phyloP scores from a whole-genome alignment of 2,797 vertebrate species.

The Basileuterus tristriatus region DNA sequence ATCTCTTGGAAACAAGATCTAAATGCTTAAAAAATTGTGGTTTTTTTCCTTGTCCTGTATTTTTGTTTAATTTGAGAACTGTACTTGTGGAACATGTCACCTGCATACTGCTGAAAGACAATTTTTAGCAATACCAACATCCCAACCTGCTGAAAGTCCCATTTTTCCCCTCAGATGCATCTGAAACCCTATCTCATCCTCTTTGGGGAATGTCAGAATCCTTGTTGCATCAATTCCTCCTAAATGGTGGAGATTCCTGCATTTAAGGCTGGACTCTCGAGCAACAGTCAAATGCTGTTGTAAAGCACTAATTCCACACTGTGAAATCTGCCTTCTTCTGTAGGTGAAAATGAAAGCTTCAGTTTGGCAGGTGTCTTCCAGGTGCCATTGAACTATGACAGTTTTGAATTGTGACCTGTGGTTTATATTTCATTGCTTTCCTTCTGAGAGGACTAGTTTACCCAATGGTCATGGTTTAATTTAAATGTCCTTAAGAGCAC shows the following conservation, averaged over 20 bases:
- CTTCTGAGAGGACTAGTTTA: background rate
- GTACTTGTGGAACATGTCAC: background rate
- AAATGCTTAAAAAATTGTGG: background rate
- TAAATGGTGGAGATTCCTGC: background rate
- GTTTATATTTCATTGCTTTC: background rate
- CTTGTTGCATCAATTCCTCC: background rate
- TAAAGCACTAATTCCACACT: background rate
- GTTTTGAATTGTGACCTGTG: background rate
- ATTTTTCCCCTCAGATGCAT: background rate
- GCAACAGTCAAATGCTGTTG: background rate
- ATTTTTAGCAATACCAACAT: background rate
- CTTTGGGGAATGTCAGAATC: background rate
- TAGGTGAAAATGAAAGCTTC: background rate
- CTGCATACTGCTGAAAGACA: background rate
- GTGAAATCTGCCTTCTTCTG: background rate
- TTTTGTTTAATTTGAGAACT: background rate
- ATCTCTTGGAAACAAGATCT: background rate
- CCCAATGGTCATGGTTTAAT: background rate
- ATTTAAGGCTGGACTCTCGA: background rate
- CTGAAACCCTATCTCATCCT: background rate
- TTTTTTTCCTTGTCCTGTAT: background rate
- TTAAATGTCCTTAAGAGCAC: background rate
- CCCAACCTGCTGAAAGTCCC: background rate
- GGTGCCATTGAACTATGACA: background rate
- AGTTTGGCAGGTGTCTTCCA: background rate